phyloP scores from a whole-genome alignment of 92 coral and sea anemone genomes.

The Actinernus sp. region DNA sequence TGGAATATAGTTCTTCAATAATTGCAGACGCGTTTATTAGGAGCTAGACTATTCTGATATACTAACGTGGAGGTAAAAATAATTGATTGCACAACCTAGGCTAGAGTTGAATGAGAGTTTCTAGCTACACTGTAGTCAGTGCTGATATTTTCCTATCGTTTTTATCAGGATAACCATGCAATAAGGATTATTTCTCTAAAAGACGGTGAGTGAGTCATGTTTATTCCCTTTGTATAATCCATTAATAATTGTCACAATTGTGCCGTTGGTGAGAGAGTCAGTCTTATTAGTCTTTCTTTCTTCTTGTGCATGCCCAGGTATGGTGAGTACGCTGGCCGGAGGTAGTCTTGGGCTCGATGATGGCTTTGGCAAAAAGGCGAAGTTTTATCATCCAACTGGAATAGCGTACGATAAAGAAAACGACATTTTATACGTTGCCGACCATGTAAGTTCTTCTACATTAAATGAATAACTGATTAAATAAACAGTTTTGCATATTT shows the following conservation, averaged over 20 bases:
- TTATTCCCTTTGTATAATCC: neutral
- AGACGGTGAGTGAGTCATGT: constrained; percentile 45
- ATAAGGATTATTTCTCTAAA: constrained; percentile 66
- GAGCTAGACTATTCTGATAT: no score
- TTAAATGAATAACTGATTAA: no score
- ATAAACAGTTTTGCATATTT: no score
- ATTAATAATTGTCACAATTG: neutral
- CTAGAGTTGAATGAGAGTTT: no score
- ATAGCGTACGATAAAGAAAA: constrained; percentile 59
- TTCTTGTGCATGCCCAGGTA: no score
- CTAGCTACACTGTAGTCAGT: no score
- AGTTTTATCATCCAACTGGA: constrained; percentile 85
- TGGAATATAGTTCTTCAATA: no score
- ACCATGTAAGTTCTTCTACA: constrained; percentile 56
- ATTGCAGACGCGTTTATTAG: no score
- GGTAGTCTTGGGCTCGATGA: constrained; percentile 65
- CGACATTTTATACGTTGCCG: constrained; percentile 72
- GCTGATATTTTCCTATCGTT: neutral
- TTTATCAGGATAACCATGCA: constrained; percentile 86
- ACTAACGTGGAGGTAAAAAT: no score
- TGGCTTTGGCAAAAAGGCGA: constrained; percentile 69
- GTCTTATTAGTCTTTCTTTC: constrained; percentile 3
- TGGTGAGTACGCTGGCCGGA: constrained; percentile 74
- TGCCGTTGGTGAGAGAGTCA: neutral
- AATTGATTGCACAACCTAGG: no score